Evolutionary conservation across 2,888 invertebrate species (phyloP), one percentile per base, ranked within the genome.

Genomic region (Marasmarcha lunaedactyla): DNA sequence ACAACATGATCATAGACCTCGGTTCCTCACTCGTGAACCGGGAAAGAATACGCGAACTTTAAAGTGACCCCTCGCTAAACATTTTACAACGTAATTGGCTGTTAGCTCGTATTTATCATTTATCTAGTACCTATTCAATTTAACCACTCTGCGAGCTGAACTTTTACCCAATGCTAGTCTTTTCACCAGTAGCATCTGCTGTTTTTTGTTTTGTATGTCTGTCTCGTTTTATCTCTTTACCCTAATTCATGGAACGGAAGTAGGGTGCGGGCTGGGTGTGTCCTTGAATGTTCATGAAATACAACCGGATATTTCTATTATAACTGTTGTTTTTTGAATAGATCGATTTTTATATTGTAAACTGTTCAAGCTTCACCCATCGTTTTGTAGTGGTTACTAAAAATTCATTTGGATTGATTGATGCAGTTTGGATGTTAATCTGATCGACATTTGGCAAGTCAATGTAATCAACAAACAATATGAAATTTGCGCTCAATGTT

Each of bases 1-100:
- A 78, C 78, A 71, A 63, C 63, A 67, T 76, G 77, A 78, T 77
- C 66, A 76, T 68, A 73, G 71, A 61, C 63, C 67, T 59, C 52
- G 54, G 55, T 55, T 56, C 53, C 56, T 59, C 61, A 59, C 55
- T 51, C 53, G 56, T 53, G 57, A 70, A 63, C 63, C 63, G 57
- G 65, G 67, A 72, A 69, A 49, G 49, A 55, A 60, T 63, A 52
- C 47, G 57, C 54, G 62, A 69, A 13, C 20, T 7, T 34, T 5
- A 12, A 30, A 3, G 11, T 61, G 60, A 65, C 60, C 59, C 54
- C 54, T 43, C 50, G 51, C 59, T 60, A 56, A 57, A 57, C 52
- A 54, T 56, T 57, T 57, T 62, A 52, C 53, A 52, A 50, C 44
- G 57, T 59, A 62, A 66, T 64, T 60, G 54, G 48, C 50, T 51